Evolutionary conservation across 2,113 vertebrate genomes (phyloP), one percentile per base, ranked within the genome.

Genomic region (Reinhardtius hippoglossoides): DNA sequence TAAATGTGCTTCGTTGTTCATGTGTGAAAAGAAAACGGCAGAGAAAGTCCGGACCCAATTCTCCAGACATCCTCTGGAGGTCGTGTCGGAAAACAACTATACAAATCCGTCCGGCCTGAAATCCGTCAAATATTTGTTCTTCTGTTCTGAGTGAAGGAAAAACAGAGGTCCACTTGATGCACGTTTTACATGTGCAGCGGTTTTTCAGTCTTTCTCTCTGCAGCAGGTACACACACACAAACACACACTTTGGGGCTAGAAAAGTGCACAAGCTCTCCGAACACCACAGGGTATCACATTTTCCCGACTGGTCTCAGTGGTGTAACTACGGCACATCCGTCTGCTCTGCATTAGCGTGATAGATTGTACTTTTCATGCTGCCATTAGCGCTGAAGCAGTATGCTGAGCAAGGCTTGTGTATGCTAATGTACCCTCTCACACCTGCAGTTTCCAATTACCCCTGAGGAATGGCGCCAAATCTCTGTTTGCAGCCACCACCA

Each of bases 401-500:
- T 62, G 76, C 74, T 75, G 84, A 81, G 89, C 83, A 58, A 86
- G 84, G 78, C 87, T 89, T 76, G 87, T 82, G 87, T 90, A 93
- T 92, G 91, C 90, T 92, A 93, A 93, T 92, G 92, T 86, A 83
- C 86, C 87, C 91, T 91, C 92, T 92, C 91, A 91, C 90, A 92
- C 92, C 91, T 93, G 90, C 91, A 92, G 90, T 91, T 93, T 91
- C 86, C 91, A 93, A 92, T 93, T 93, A 93, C 90, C 86, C 91
- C 89, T 59, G 82, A 91, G 90, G 87, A 92, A 88, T 63, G 67
- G 77, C 87, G 91, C 91, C 90, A 92, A 90, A 87, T 80, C 90
- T 86, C 81, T 12, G 87, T 86, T 84, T 87, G 88, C 86, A 85
- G 87, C 86, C 88, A 88, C 83, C 84, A 87, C 86, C 83, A 89